These are phyloP conservation scores for Hylomyscus alleni DNA, from an alignment of 2,797 vertebrate genomes.

Conservation along the genomic window DNA sequence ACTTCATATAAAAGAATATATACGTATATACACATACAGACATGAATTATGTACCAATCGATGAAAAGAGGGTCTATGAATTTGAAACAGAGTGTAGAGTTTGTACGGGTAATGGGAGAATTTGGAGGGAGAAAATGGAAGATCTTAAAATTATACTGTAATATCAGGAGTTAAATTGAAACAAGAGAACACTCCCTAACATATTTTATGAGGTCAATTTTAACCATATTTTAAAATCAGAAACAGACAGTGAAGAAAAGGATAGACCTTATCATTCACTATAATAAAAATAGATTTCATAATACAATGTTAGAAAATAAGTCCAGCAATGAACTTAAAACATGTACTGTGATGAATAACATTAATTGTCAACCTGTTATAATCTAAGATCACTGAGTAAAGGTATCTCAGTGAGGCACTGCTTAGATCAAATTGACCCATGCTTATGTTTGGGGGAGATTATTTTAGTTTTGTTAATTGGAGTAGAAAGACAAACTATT, in stretches of 20 bases:
- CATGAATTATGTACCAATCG: not conserved
- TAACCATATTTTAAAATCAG: not conserved
- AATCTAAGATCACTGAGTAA: not conserved
- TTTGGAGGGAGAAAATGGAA: too few relatives aligned
- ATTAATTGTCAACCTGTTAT: too few relatives aligned
- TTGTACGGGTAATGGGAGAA: not conserved
- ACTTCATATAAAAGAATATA: not conserved
- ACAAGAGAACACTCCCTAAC: not conserved
- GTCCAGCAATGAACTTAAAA: not conserved
- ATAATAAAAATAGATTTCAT: not conserved
- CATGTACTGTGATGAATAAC: not conserved
- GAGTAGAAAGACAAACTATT: not conserved
- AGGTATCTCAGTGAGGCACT: not conserved
- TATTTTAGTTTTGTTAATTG: not conserved
- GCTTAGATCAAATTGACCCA: not conserved
- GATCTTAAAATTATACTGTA: not conserved
- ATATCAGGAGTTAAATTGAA: not conserved
- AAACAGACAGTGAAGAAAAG: not conserved
- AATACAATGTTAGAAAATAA: not conserved
- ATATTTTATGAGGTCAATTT: not conserved
- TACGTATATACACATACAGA: not conserved
- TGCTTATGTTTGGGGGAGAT: not conserved
- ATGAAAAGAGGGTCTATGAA: not conserved
- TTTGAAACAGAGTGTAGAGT: not conserved
- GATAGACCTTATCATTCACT: not conserved